phyloP scores from a whole-genome alignment of 1,140 invertebrate genomes.

The Drosophila nebulosa region DNA sequence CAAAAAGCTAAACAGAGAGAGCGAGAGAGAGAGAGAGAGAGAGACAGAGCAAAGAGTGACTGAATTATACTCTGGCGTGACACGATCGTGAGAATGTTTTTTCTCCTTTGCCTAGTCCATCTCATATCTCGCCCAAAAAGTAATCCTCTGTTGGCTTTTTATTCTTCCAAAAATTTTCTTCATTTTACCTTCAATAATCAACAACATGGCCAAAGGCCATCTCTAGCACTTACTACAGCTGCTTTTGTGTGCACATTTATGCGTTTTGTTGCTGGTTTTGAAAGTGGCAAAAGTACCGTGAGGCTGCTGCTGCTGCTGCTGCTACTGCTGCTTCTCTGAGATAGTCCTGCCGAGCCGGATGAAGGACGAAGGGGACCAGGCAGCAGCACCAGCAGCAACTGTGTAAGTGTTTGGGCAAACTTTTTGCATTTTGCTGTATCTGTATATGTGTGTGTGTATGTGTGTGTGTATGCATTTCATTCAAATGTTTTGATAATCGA shows the following conservation, averaged over 20 bases:
- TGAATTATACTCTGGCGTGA: neutral
- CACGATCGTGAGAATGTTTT: neutral
- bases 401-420: neutral
- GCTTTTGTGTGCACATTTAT: conserved; percentile 59
- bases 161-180: neutral
- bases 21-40: neutral
- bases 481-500: neutral
- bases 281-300: conserved; percentile 57
- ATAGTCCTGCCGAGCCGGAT: neutral
- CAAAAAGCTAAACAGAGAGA: conserved; percentile 52
- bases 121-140: neutral
- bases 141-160: neutral
- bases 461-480: conserved; percentile 11
- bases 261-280: conserved; percentile 62
- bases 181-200: neutral
- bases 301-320: conserved; percentile 30
- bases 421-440: neutral
- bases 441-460: conserved; percentile 2
- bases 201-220: neutral
- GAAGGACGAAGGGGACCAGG: neutral
- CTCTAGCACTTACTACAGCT: conserved; percentile 5
- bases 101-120: neutral
- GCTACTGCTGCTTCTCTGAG: conserved; percentile 19
- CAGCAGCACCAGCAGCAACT: conserved; percentile 10
- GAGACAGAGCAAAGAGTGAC: neutral